Base-by-base conservation (phyloP, 1,140 invertebrate species). In the Archegozetes longisetosus region DNA sequence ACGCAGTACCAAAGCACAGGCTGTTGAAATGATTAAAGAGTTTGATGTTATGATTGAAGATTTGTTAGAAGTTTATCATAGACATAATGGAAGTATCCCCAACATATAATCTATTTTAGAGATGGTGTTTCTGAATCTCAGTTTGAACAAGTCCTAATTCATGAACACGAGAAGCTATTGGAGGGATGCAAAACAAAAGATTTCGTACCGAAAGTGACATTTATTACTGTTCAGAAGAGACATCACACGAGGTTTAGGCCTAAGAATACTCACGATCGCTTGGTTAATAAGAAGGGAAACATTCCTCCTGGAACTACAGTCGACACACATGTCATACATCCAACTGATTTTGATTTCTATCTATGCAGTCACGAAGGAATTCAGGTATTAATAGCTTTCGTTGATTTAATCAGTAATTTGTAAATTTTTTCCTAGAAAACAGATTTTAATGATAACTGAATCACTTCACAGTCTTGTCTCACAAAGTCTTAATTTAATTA, bases 21-120 rank as follows among this genome's bases (percentile, higher is more conserved):
- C 32, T 9, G 32, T 40, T 6, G 29, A 66, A 61, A 64, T 64
- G 2, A 68, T 68, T 17, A 32, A 55, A 13, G 60, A 90, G 64
- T 75, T 93, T 57, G 73, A 82, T 64, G 71, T 78, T 0, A 88
- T 92, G 66, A 77, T 85, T 50, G 65, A 64, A 17, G 70, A 72
- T 27, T 77, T 84, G 23, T 66, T 85, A 9, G 54, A 61, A 1
- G 72, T 70, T 47, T 84, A 81, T 58, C 76, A 51, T 25, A 14
- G 46, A 26, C 29, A 13, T 49, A 24, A 23, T 25, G 22, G 17
- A 14, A 23, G 4, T 24, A 57, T 20, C 74, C 74, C 3, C 60
- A 65, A 40, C 68, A 67, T 29, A 73, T 75, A 22, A 69, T 75
- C 29, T 71, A 73, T 48, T 75, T 71, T 58, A 64, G 74, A 25